Base-by-base conservation (phyloP, 1,140 invertebrate genomes). In the Steinernema feltiae region DNA sequence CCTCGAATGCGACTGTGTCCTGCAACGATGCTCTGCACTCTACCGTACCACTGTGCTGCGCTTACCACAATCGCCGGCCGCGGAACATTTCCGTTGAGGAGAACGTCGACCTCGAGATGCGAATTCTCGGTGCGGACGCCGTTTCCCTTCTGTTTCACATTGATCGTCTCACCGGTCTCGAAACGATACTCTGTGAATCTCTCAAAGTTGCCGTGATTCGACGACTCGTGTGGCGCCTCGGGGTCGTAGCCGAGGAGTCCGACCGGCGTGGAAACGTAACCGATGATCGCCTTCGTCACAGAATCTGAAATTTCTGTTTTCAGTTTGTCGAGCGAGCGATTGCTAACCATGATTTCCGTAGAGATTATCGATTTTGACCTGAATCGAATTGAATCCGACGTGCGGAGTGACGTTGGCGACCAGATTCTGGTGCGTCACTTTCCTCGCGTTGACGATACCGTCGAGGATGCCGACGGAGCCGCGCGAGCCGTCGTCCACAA, bases 81-180 rank as follows among this genome's bases (percentile, higher is more conserved):
- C 0, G 80, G 80, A 32, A 83, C 41, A 32, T 75, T 30, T 27
- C 80, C 80, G 70, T 81, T 76, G 27, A 81, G 76, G 53, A 63
- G 53, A 3, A 63, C 53, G 32, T 82, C 73, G n/a, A 81, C 81
- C 35, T 82, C 76, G 76, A 81, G 30, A 27, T 31, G 32, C 31
- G 80, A 30, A 2, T 17, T 72, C 15, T 78, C 63, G 63, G 35
- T 27, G 2, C 30, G 15, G 3, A 30, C 48, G n/a, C 80, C 70
- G 30, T 63, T 48, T 21, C 24, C 48, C 31, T 30, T 79, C 48
- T 81, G 80, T 30, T 81, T 79, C 15, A 81, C 80, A 17, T 48
- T 70, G 29, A 81, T 74, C 30, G 32, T 35, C 30, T 81, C 78
- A 29, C 80, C 80, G 17, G 80, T 77, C n/a, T 76, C 71, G 70